Percentiles rank a stretch among this genome's conserved stretches.
phyloP scores from a whole-genome alignment of 1,140 invertebrate genomes.

The Drosophila mauritiana region DNA sequence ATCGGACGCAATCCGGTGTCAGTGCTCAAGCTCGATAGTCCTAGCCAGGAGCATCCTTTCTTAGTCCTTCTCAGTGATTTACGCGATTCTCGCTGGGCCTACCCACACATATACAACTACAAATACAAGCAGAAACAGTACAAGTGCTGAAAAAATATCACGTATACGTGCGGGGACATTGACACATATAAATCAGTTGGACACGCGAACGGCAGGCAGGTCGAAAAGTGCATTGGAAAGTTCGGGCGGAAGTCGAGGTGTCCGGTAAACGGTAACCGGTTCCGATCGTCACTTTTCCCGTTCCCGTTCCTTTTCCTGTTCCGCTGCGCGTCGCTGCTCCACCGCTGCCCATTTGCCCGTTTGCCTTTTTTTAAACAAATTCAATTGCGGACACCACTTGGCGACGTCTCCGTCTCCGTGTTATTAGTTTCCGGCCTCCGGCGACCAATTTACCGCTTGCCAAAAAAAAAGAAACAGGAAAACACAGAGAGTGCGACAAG shows the following conservation, averaged over 20 bases:
- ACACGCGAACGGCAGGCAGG: conserved; percentile 60
- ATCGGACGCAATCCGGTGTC: conserved; percentile 84
- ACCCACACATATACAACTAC: conserved; percentile 22
- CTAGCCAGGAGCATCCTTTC: conserved; percentile 47
- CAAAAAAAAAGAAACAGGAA: conserved; percentile 31
- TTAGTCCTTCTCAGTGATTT: conserved; percentile 46
- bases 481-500: conserved; percentile 5
- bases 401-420: conserved; percentile 51
- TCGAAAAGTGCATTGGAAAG: conserved; percentile 78
- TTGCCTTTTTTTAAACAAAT: conserved; percentile 67
- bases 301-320: conserved; percentile 80
- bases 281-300: conserved; percentile 85
- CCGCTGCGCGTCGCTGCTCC: conserved; percentile 37
- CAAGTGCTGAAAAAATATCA: conserved; percentile 28
- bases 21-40: conserved; percentile 53
- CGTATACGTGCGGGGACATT: conserved; percentile 59
- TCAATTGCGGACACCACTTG: conserved; percentile 64
- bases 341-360: conserved; percentile 17
- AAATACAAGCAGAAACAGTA: background rate
- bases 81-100: conserved; percentile 48
- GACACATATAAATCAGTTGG: conserved; percentile 75
- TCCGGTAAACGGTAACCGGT: conserved; percentile 85
- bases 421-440: conserved; percentile 78
- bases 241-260: conserved; percentile 84
- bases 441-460: conserved; percentile 64